Percentiles rank a stretch among this genome's conserved stretches.
phyloP scores from a whole-genome alignment of 2,797 vertebrate genomes.

The Leucoraja ocellata region DNA sequence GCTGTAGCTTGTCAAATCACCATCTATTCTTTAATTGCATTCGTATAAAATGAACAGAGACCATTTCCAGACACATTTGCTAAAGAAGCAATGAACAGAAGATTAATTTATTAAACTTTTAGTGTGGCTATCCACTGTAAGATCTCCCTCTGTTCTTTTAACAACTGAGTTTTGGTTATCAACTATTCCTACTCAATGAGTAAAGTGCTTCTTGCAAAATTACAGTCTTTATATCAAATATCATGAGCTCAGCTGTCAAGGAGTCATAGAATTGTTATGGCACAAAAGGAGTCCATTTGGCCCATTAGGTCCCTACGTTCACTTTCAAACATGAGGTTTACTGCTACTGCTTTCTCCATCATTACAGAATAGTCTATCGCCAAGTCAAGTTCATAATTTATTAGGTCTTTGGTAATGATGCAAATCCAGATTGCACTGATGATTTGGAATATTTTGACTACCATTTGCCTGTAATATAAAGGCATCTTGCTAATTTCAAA shows the following conservation, averaged over 20 bases:
- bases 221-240: background rate
- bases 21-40: conserved; percentile 13
- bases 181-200: background rate
- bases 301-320: no score
- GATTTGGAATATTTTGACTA: background rate
- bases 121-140: background rate
- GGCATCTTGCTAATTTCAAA: background rate
- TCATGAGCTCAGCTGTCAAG: background rate
- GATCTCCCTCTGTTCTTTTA: conserved; percentile 15
- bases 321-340: no score
- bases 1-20: background rate
- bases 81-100: background rate
- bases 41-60: background rate
- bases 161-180: background rate
- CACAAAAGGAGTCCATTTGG: no score
- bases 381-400: background rate
- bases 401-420: background rate
- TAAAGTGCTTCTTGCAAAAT: background rate
- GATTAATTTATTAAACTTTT: background rate
- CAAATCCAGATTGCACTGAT: background rate
- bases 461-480: background rate
- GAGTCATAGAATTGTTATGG: no score
- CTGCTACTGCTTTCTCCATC: background rate
- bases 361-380: background rate
- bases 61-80: background rate